A percentile compares a stretch with the other conserved stretches of the same genome.
phyloP scores from a whole-genome alignment of 2,797 vertebrate genomes.

The Sebastes steindachneri region DNA sequence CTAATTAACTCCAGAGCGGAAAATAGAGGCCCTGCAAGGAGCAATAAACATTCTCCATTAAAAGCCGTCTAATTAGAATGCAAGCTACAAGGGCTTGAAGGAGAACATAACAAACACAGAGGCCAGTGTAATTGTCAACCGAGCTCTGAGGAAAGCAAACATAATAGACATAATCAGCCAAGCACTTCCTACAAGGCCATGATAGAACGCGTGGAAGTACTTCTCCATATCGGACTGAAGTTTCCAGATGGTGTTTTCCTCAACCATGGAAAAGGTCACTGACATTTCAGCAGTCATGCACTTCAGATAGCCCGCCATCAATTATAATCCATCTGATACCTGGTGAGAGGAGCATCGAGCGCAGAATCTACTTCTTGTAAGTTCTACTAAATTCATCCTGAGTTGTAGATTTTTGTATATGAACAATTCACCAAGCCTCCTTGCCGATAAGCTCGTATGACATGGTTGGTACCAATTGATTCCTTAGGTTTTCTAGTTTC shows the following conservation, averaged over 20 bases:
- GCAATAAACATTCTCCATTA: conserved; percentile 79
- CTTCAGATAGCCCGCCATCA: conserved; percentile 54
- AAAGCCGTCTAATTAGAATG: conserved; percentile 78
- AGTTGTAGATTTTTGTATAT: not conserved
- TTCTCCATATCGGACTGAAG: conserved; percentile 41
- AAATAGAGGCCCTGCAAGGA: conserved; percentile 72
- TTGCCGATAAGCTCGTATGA: no score
- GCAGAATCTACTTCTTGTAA: not conserved
- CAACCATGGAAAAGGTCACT: conserved; percentile 62
- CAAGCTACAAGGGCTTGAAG: conserved; percentile 75
- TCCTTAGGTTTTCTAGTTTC: no score
- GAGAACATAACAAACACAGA: conserved; percentile 74
- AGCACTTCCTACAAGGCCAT: conserved; percentile 62
- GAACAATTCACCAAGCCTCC: not conserved
- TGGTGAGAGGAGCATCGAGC: conserved; percentile 21
- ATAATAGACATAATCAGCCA: conserved; percentile 64
- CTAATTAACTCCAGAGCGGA: conserved; percentile 74
- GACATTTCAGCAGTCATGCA: conserved; percentile 47
- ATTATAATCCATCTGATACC: conserved; percentile 57
- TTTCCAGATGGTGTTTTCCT: conserved; percentile 60
- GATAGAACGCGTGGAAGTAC: conserved; percentile 49
- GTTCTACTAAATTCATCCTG: conserved; percentile 2
- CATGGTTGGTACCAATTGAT: no score
- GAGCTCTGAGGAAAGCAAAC: conserved; percentile 63
- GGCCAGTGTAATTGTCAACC: conserved; percentile 73